Evolutionary conservation across 1,140 invertebrate species (phyloP).

Genomic region (Megathymus violae): DNA sequence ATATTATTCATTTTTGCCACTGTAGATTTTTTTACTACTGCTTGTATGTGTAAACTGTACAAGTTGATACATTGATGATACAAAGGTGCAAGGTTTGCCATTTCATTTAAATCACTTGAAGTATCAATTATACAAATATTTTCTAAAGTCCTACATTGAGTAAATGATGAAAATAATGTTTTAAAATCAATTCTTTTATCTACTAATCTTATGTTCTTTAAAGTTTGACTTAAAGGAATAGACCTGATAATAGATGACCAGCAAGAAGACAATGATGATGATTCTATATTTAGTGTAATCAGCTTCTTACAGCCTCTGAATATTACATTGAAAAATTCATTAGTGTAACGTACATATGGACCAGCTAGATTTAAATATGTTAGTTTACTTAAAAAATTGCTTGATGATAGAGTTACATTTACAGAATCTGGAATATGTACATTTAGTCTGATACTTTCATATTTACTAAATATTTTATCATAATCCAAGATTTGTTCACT

Average conservation of each 20-base stretch:
- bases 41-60: constrained; percentile 53
- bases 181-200: constrained; percentile 55
- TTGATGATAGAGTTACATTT: constrained; percentile 39
- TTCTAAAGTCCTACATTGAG: constrained; percentile 57
- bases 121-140: constrained; percentile 59
- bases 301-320: constrained; percentile 55
- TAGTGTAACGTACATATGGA: constrained; percentile 42
- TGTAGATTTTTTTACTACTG: constrained; percentile 25
- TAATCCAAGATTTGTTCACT: constrained; percentile 46
- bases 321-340: constrained; percentile 60
- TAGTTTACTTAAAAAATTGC: constrained; percentile 57
- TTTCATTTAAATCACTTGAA: constrained; percentile 20
- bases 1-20: constrained; percentile 21
- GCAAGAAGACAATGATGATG: constrained; percentile 37
- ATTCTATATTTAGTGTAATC: constrained; percentile 53
- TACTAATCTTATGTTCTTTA: constrained; percentile 60
- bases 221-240: constrained; percentile 42
- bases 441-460: constrained; percentile 46
- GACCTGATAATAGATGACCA: constrained; percentile 40
- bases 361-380: constrained; percentile 59
- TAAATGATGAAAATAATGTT: constrained; percentile 50
- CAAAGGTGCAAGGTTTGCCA: constrained; percentile 46
- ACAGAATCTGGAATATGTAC: constrained; percentile 40
- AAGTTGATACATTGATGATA: constrained; percentile 58
- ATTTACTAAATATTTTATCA: constrained; percentile 47